Base-by-base conservation (phyloP, 2,797 vertebrate species). In the Takifugu rubripes region DNA sequence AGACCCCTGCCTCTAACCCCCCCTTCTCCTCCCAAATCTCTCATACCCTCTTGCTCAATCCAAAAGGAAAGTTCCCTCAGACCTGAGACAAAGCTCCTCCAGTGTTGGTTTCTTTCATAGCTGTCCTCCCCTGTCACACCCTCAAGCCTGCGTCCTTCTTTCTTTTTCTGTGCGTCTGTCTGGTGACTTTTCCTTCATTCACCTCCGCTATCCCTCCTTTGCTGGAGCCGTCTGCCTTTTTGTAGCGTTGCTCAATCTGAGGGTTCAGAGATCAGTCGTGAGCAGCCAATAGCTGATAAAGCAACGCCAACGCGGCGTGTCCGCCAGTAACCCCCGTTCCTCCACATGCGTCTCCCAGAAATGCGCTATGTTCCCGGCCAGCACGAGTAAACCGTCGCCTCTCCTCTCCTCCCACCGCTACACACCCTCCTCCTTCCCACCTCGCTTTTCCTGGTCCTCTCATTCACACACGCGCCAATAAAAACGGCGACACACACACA, bases 201-300 rank as follows among this genome's bases (percentile, higher is more conserved):
- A 12, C n/a, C 40, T 59, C 45, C 42, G 52, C 72, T 68, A 3
- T 42, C 5, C 56, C 57, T 59, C 46, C 67, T 77, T 81, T 73
- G 74, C 75, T 59, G 63, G 56, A 59, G 66, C 72, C 64, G 75
- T 55, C 51, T 10, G 27, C 49, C 49, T 67, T 25, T 43, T 40
- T 49, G 33, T 25, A 48, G 44, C 70, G 59, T 90, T 88, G 82
- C 83, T 87, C 84, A 89, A 89, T 71, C 70, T 66, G 56, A 83
- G 74, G 74, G 90, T 92, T 85, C 90, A 92, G 84, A 91, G 90
- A 91, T 91, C 86, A 91, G 60, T 64, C 56, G 40, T 48, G 60
- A 48, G 60, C 70, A 73, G 72, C 64, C 70, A 52, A 33, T 68
- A 56, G 67, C 81, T 84, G 90, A 90, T 90, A 87, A 87, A 80